Evolutionary conservation across 1,140 invertebrate species (phyloP), one percentile per base, ranked within the genome.

Genomic region (Danaus plexippus): DNA sequence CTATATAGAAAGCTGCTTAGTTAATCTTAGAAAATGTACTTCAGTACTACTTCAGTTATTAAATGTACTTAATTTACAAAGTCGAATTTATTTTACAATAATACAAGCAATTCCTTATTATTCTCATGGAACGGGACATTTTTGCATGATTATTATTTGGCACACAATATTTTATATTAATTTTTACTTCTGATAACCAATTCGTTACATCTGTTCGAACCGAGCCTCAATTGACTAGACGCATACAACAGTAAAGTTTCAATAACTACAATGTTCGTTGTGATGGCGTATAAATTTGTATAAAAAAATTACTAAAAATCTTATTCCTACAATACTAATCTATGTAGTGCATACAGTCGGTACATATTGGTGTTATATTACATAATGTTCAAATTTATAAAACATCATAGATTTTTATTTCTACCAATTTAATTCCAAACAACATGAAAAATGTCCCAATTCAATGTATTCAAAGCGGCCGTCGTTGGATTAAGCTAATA

Each of bases 121-220:
- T 6, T 32, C 43, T 41, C 41, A 22, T 59, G 67, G 73, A 73
- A 75, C 70, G 71, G 67, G 75, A 75, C 75, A 63, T 50, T 71
- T 69, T 63, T 61, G 22, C 56, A 44, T 43, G 45, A 61, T 63
- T 44, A 59, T 58, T 48, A 67, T 77, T 77, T 75, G 75, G 75
- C 75, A 77, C 72, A 71, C 66, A 69, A 46, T 50, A 44, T 50
- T 61, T 12, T 50, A 18, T 32, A 18, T 65, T 51, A 43, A 43
- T 52, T 57, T 48, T 50, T 40, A 61, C 51, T 32, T 32, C 22
- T 32, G 22, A 3, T 32, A 32, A 32, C 22, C 22, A 32, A 32
- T 32, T 6, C 45, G 41, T 49, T 51, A 61, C 53, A 59, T 61
- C 63, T 66, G 71, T 32, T 32, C 7, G 66, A 70, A 15, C 15